Conservation (phyloP, 2,888 invertebrate genomes). For the Pelosia muscerda region DNA sequence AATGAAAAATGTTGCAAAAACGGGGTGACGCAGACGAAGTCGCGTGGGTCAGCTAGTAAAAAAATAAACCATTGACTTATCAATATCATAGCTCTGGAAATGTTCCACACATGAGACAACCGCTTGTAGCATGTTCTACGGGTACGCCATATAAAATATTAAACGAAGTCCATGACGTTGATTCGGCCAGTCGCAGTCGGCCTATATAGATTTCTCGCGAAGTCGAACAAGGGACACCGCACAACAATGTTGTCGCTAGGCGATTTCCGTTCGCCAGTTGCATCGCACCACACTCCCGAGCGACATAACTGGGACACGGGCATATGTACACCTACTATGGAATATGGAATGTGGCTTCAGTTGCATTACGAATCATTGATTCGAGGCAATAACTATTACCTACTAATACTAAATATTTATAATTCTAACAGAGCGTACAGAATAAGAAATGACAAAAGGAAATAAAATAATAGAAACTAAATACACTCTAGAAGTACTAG, state of each 20-base stretch:
- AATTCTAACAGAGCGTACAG: not conserved
- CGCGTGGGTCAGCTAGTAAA: no score
- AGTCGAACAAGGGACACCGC: conserved; percentile 64
- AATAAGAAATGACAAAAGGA: no score
- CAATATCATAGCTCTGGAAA: not conserved
- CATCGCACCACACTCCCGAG: conserved; percentile 62
- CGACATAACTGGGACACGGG: conserved; percentile 81
- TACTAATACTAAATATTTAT: not conserved
- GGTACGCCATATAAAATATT: not conserved
- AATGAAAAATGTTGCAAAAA: no score
- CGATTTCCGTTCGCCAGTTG: conserved; percentile 81
- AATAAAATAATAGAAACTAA: not conserved
- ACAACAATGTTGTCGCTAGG: conserved; percentile 83
- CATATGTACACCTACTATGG: conserved; percentile 47
- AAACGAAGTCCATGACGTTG: conserved; percentile 25
- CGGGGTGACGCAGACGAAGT: no score
- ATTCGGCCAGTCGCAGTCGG: no score
- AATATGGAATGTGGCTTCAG: not conserved
- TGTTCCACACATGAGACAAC: not conserved
- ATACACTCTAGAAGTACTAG: no score
- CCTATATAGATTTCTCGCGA: conserved; percentile 37
- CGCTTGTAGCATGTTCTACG: not conserved
- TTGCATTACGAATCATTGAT: not conserved
- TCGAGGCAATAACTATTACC: not conserved
- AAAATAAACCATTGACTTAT: not conserved